Conservation (phyloP, 2,797 vertebrate genomes). For the Nothura maculosa region DNA sequence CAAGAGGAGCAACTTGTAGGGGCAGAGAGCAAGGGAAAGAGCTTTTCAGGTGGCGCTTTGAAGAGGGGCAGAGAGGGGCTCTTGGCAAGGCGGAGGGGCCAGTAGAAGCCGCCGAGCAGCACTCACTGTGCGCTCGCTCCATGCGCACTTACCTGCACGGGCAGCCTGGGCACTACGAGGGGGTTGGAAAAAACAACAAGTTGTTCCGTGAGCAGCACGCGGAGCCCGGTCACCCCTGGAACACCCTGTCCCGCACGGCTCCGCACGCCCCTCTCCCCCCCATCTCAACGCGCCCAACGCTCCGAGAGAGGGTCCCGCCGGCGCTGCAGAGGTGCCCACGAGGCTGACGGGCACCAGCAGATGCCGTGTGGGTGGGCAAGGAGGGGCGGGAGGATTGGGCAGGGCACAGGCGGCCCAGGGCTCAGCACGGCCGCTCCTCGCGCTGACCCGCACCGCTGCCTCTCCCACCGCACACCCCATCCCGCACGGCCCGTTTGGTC, state of each 20-base stretch:
- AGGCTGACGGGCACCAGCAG: not conserved
- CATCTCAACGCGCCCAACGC: not conserved
- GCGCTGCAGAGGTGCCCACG: not conserved
- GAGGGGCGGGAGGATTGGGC: not conserved
- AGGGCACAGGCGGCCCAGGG: not conserved
- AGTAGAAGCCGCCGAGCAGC: slow-evolving; percentile 30
- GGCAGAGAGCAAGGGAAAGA: slow-evolving; percentile 24
- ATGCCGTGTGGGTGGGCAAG: not conserved
- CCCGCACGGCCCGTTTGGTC: not conserved
- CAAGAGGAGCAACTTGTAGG: not conserved
- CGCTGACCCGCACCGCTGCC: no score
- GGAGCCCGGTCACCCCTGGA: not conserved
- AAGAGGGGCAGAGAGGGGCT: not conserved
- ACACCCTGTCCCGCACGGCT: not conserved
- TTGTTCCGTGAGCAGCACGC: slow-evolving; percentile 22
- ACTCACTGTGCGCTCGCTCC: slow-evolving; percentile 19
- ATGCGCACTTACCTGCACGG: slow-evolving; percentile 52
- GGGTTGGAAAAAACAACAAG: slow-evolving; percentile 56
- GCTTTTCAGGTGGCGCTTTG: not conserved
- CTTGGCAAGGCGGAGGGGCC: slow-evolving; percentile 1
- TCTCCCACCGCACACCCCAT: no score
- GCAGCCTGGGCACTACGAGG: slow-evolving; percentile 30
- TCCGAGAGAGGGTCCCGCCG: not conserved
- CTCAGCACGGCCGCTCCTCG: not conserved
- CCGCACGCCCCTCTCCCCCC: rapidly evolving